Evolutionary conservation across 2,113 vertebrate species (phyloP), one percentile per base, ranked within the genome.

Genomic region (Brachyhypopomus occidentalis): DNA sequence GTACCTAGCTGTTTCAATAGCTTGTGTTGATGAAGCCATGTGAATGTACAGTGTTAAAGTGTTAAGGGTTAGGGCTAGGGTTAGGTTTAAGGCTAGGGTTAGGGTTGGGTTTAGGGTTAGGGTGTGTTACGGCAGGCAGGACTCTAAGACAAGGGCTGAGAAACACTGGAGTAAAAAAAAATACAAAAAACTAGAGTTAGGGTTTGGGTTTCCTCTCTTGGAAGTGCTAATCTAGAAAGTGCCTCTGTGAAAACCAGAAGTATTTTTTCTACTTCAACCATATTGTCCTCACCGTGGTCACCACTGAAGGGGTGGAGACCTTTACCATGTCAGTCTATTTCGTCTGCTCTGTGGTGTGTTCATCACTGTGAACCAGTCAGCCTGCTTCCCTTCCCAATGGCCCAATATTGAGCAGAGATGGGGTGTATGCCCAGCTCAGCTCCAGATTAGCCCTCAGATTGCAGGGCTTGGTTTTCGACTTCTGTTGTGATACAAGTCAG

Each of bases 261-360:
- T 66, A 41, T 77, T 73, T 22, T 81, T 75, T n/a, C 75, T 59
- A 75, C 74, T 75, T 75, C 12, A 60, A 74, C 17, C 48, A 76
- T 63, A 27, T 74, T 72, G 55, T 75, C 72, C 67, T 76, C 17
- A 17, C 69, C 83, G n/a, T 75, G 58, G 59, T 73, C 63, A 74
- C 23, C 67, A 77, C 38, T 83, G 73, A 77, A 63, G 9, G 3
- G n/a, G 63, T 67, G 72, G 72, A 80, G 70, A 25, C 34, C 83
- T 22, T 36, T 69, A 55, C 20, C 67, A n/a, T 81, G 30, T 62
- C 63, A 56, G 41, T 71, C 38, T 56, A 30, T 16, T 70, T 30
- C 52, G 8, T 78, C 70, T 69, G 52, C 64, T 72, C 56, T 78
- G 62, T 52, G 30, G 60, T 76, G 70, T 73, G 5, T 27, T 36